Evolutionary conservation across 2,113 vertebrate genomes (phyloP).

Genomic region (Mixornis gularis): DNA sequence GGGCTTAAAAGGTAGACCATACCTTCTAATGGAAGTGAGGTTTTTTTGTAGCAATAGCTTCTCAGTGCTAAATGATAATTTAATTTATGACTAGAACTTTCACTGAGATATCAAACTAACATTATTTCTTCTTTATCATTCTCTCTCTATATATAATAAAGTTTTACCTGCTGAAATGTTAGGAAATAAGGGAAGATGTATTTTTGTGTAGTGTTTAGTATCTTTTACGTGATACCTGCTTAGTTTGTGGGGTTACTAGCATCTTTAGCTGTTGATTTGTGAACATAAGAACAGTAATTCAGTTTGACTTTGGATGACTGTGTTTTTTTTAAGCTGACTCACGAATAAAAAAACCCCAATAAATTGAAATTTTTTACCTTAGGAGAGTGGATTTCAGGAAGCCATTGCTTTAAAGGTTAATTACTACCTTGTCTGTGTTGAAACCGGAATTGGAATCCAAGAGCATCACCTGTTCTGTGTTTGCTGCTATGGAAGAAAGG

Average conservation of each 20-base stretch:
- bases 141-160: accelerated
- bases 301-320: neutral
- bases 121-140: neutral
- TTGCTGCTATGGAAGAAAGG: neutral
- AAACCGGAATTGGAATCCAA: neutral
- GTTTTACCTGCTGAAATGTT: neutral
- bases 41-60: neutral
- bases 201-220: neutral
- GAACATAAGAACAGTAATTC: neutral
- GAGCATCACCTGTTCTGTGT: neutral
- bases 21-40: neutral
- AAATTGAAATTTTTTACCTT: neutral
- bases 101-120: neutral
- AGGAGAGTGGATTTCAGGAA: neutral
- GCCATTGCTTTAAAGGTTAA: neutral
- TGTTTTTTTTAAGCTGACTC: neutral
- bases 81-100: neutral
- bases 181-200: neutral
- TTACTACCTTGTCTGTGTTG: neutral
- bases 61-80: neutral
- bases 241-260: neutral
- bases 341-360: accelerated
- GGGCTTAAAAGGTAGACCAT: neutral
- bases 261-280: neutral
- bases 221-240: neutral